Percentiles rank a stretch among this genome's conserved stretches.
These are phyloP conservation scores for Drosophila albomicans DNA, from an alignment of 1,140 invertebrate genomes.

Conservation along the genomic window DNA sequence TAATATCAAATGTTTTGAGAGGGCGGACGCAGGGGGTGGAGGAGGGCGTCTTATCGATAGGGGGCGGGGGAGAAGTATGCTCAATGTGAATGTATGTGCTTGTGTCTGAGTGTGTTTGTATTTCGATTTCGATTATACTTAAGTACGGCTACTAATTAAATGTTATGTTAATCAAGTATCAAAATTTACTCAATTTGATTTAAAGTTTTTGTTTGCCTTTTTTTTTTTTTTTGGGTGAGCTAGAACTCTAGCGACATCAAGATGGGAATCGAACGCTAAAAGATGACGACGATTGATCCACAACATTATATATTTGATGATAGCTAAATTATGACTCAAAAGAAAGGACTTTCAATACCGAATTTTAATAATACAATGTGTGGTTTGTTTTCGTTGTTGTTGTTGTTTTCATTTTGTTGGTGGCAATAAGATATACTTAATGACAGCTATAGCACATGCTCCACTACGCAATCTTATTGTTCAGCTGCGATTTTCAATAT, in stretches of 20 bases:
- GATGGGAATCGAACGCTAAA: constrained; percentile 31
- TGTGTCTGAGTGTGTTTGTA: neutral
- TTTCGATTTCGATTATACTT: constrained; percentile 3
- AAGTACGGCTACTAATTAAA: constrained; percentile 10
- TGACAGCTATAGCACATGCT: constrained; percentile 49
- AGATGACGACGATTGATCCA: constrained; percentile 22
- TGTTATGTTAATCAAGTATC: constrained; percentile 4
- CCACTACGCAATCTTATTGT: constrained; percentile 46
- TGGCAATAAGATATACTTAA: constrained; percentile 36
- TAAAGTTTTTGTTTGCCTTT: neutral
- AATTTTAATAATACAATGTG: neutral
- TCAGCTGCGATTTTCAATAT: neutral
- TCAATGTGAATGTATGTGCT: constrained; percentile 6
- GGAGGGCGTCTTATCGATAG: neutral
- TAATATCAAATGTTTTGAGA: constrained; percentile 11
- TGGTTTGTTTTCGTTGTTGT: constrained; percentile 13
- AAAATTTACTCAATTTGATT: neutral
- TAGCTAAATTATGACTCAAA: constrained; percentile 23
- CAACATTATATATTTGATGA: constrained; percentile 7
- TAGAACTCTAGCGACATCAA: constrained; percentile 3
- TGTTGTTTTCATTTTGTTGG: constrained; percentile 2
- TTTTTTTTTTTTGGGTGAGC: neutral
- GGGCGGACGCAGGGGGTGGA: neutral
- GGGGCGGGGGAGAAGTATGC: constrained; percentile 1
- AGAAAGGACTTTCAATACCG: neutral